These are phyloP conservation scores for Dendrolimus houi DNA, from an alignment of 2,888 invertebrate species.

Conservation along the genomic window DNA sequence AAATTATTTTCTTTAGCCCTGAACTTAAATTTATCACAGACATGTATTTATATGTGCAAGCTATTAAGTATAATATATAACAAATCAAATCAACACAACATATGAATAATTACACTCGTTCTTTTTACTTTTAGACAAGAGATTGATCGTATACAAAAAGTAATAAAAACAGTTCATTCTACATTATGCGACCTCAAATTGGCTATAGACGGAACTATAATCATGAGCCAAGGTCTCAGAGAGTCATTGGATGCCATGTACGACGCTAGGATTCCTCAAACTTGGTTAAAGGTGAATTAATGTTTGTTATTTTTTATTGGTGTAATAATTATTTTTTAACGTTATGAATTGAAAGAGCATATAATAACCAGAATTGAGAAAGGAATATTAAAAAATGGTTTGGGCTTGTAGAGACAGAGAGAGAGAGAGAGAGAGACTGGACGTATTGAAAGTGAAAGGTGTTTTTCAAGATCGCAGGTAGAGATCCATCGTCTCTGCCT, in stretches of 20 bases:
- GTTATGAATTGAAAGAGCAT: background rate
- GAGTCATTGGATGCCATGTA: slow-evolving; percentile 97
- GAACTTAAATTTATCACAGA: too few relatives aligned
- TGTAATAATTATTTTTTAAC: background rate
- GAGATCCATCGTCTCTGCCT: too few relatives aligned
- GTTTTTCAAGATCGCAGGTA: too few relatives aligned
- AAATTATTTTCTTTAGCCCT: too few relatives aligned
- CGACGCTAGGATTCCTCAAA: slow-evolving; percentile 94
- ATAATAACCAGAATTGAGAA: background rate
- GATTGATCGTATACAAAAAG: slow-evolving; percentile 90
- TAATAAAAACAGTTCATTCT: slow-evolving; percentile 85
- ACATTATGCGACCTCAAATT: slow-evolving; percentile 93
- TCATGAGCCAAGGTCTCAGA: slow-evolving; percentile 94
- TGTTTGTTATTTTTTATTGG: background rate
- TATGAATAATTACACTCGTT: too few relatives aligned
- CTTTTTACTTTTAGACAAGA: slow-evolving; percentile 75
- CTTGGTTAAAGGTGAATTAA: slow-evolving; percentile 87
- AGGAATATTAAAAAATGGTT: background rate
- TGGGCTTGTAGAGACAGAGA: background rate
- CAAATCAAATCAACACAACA: too few relatives aligned
- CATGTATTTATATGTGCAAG: too few relatives aligned
- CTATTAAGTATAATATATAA: too few relatives aligned
- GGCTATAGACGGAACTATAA: slow-evolving; percentile 97
- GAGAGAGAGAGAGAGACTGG: background rate
- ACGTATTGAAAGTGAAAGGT: too few relatives aligned